These are phyloP conservation scores for Mamestra brassicae DNA, from an alignment of 2,888 invertebrate species.

Conservation along the genomic window DNA sequence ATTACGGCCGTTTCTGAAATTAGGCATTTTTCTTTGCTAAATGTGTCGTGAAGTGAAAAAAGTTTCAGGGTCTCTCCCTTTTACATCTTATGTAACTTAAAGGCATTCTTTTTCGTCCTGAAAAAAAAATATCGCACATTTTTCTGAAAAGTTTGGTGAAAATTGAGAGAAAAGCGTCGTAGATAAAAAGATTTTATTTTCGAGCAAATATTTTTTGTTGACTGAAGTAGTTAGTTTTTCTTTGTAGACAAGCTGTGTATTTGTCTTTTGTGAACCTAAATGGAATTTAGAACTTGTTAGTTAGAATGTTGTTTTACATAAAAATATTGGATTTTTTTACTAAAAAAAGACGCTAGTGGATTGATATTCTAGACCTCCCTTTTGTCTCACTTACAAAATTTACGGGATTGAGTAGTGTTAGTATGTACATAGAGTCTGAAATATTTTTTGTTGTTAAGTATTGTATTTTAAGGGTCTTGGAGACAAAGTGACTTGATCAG, in stretches of 20 bases:
- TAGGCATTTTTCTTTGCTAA: constrained; percentile 69
- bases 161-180: constrained; percentile 41
- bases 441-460: no score
- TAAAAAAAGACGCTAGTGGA: no score
- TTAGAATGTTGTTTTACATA: not conserved
- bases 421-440: no score
- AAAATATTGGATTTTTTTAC: constrained; percentile 9
- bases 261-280: constrained; percentile 22
- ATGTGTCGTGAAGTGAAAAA: constrained; percentile 68
- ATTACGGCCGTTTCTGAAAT: constrained; percentile 65
- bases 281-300: constrained; percentile 16
- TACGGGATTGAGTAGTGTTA: no score
- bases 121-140: constrained; percentile 54
- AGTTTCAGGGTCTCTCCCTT: constrained; percentile 47
- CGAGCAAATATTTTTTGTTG: constrained; percentile 36
- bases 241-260: constrained; percentile 19
- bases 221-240: constrained; percentile 16
- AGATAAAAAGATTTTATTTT: constrained; percentile 54
- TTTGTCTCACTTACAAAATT: no score
- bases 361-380: no score
- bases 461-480: no score
- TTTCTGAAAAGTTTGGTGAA: constrained; percentile 55
- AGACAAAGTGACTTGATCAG: no score
- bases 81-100: constrained; percentile 53
- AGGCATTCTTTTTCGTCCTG: constrained; percentile 48